Conservation (phyloP, 2,888 invertebrate species). For the Nycteola revayana region DNA sequence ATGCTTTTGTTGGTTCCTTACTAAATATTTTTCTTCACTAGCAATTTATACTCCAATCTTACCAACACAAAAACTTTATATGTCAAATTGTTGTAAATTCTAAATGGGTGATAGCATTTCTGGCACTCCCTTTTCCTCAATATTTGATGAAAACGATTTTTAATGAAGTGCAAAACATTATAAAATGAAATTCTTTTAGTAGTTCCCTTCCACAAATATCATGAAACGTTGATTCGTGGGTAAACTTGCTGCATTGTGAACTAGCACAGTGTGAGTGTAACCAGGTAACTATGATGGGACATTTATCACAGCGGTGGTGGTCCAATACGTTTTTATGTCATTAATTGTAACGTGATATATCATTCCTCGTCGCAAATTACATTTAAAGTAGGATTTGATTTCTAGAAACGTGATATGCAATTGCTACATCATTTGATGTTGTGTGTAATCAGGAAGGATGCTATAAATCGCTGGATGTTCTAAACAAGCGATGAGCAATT, state of each 20-base stretch:
- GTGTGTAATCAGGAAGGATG: constrained; percentile 23
- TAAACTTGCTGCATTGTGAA: constrained; percentile 19
- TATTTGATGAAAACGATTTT: constrained; percentile 23
- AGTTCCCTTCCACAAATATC: constrained; percentile 10
- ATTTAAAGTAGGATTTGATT: too few species aligned
- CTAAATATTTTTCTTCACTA: too few species aligned
- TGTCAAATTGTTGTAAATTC: constrained; percentile 30
- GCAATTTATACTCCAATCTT: too few species aligned
- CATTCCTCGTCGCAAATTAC: too few species aligned
- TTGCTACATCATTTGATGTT: too few species aligned
- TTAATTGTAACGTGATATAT: neutral
- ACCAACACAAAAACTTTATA: neutral
- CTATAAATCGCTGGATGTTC: constrained; percentile 26
- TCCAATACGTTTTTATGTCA: constrained; percentile 8
- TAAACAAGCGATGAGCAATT: constrained; percentile 17
- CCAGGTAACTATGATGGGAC: constrained; percentile 29
- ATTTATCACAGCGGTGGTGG: constrained; percentile 18
- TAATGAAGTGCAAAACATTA: constrained; percentile 14
- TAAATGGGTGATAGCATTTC: constrained; percentile 34
- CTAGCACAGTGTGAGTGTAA: constrained; percentile 18
- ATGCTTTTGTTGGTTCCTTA: too few species aligned
- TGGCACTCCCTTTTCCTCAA: constrained; percentile 52
- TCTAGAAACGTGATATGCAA: too few species aligned
- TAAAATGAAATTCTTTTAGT: constrained; percentile 23
- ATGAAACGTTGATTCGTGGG: constrained; percentile 20